Percentiles rank a stretch among this genome's conserved stretches.
Conservation (phyloP, 2,888 invertebrate genomes). For the Lycia hirtaria region DNA sequence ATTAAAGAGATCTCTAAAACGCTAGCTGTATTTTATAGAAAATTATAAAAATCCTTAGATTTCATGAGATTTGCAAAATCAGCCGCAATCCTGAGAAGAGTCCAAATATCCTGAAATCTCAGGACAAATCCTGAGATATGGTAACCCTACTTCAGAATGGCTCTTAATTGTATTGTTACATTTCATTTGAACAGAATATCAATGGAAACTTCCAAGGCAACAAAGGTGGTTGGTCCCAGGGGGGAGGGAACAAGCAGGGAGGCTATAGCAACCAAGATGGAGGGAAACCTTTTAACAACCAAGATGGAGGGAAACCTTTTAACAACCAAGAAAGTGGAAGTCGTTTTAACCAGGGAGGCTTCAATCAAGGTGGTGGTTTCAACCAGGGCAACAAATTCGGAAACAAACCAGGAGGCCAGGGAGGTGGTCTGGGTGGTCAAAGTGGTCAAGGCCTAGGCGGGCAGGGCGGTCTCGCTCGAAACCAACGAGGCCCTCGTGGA, state of each 20-base stretch:
- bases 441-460: constrained; percentile 17
- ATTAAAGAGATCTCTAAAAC: too few species aligned
- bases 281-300: constrained; percentile 25
- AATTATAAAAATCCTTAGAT: too few species aligned
- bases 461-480: constrained; percentile 47
- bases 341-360: constrained; percentile 44
- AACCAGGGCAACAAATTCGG: constrained; percentile 58
- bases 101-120: too few species aligned
- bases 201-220: constrained; percentile 73
- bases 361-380: constrained; percentile 54
- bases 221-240: constrained; percentile 53
- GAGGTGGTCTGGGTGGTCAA: background rate
- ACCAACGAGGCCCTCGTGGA: constrained; percentile 59
- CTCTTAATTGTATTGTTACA: constrained; percentile 2
- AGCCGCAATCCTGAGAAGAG: too few species aligned
- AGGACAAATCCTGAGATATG: too few species aligned
- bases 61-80: too few species aligned
- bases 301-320: constrained; percentile 39
- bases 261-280: constrained; percentile 48
- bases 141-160: too few species aligned
- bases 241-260: constrained; percentile 62
- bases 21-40: too few species aligned
- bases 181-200: constrained; percentile 61
- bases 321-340: constrained; percentile 45
- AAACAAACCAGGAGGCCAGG: constrained; percentile 38